Percentiles rank a stretch among this genome's conserved stretches.
Evolutionary conservation across 2,888 invertebrate genomes (phyloP).

Genomic region (Sphaeridia pumilis): DNA sequence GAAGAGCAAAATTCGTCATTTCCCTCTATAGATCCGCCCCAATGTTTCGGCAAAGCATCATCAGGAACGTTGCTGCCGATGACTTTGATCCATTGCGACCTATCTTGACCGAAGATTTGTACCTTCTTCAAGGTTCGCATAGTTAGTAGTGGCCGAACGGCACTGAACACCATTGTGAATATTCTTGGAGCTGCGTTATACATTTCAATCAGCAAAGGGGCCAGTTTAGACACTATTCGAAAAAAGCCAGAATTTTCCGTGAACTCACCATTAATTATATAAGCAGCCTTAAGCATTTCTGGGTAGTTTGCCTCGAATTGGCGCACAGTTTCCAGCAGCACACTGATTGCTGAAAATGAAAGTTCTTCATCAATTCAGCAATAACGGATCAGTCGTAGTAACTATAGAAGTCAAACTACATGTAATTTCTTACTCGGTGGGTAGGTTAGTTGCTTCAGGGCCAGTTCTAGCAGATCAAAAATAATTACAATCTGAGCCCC

Average conservation of each 20-base stretch:
- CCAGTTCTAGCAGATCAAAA: constrained; percentile 13
- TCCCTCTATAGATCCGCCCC: constrained; percentile 12
- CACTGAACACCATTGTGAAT: constrained; percentile 25
- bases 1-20: constrained; percentile 14
- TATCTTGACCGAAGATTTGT: constrained; percentile 7
- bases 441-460: constrained; percentile 12
- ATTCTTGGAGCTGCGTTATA: constrained; percentile 28
- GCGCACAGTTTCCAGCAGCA: constrained; percentile 1
- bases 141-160: constrained; percentile 25
- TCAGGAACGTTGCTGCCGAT: not conserved
- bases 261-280: constrained; percentile 7
- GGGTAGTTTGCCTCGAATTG: constrained; percentile 12
- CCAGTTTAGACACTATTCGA: no score
- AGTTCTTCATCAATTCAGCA: no score
- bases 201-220: no score
- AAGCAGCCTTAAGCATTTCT: constrained; percentile 7
- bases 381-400: no score
- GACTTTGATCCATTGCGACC: constrained; percentile 5
- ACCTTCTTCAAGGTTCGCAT: constrained; percentile 26
- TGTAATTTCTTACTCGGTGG: not conserved
- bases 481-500: constrained; percentile 12
- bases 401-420: no score
- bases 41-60: constrained; percentile 7
- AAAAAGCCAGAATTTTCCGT: no score
- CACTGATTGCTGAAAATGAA: constrained; percentile 1